Evolutionary conservation across 2,113 vertebrate species (phyloP), one percentile per base, ranked within the genome.

Genomic region (Echinops telfairi): DNA sequence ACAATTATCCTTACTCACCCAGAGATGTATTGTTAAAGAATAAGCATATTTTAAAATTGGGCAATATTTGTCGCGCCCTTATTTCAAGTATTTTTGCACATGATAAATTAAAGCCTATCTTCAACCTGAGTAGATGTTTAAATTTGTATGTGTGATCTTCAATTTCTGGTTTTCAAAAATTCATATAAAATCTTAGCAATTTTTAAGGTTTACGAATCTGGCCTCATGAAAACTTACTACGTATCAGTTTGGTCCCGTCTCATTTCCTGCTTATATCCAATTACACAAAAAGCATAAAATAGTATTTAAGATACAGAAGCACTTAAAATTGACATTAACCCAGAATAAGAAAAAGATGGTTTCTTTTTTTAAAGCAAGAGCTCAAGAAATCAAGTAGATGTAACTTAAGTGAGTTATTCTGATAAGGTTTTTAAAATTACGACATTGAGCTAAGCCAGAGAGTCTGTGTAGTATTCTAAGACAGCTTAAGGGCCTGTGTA

Each of bases 1-100:
- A 58, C 58, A 81, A 33, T 83, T 92, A 23, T 27, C 77, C 29
- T 90, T 1, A 14, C 25, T 12, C 31, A 66, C 58, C 12, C 38
- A 93, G 36, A 88, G 83, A 90, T 90, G 79, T 78, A 79, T 76
- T 95, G 33, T 89, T 87, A 76, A 86, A 93, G 38, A 95, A 82
- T 70, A 78, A 83, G 31, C 4, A 58, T 92, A 25, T 89, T 89
- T 79, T 90, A 71, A 89, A 84, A 77, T 75, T 79, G 29, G 6
- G 43, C 84, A 85, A 36, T 81, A 43, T 90, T 93, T 93, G n/a
- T 89, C 43, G 89, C 68, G 33, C 43, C 47, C 64, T 70, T 71
- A 83, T 94, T 96, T 89, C 10, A 88, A 78, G 76, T 94, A 78
- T 78, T 92, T 19, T 89, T 92, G 5, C 0, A 16, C 77, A n/a